Conservation (phyloP, 2,113 vertebrate species). For the Fregetta grallaria region DNA sequence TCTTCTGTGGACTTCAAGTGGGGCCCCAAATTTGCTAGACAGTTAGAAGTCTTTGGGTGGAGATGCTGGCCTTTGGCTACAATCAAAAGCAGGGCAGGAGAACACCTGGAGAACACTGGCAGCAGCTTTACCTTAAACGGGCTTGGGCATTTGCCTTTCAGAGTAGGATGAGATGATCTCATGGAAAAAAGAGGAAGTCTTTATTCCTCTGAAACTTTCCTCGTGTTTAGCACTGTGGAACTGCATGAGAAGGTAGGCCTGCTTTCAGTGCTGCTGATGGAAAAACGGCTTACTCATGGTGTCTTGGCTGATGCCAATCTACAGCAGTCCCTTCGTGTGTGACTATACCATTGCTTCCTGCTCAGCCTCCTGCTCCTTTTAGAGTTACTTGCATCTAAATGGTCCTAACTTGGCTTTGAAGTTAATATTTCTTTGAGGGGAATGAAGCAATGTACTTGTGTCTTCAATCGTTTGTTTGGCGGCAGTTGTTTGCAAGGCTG, state of each 20-base stretch:
- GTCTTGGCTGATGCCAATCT: neutral
- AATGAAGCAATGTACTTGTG: neutral
- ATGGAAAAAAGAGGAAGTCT: neutral
- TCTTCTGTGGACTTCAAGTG: neutral
- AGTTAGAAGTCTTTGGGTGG: neutral
- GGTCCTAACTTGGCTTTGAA: conserved; percentile 9
- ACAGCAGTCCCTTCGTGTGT: neutral
- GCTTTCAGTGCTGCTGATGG: neutral
- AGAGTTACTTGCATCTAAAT: conserved; percentile 12
- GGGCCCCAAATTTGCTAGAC: neutral
- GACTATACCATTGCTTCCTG: neutral
- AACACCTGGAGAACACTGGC: neutral
- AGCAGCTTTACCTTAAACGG: neutral
- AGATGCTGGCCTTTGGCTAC: neutral
- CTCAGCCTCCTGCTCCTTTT: neutral
- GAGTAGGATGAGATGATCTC: neutral
- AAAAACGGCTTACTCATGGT: rapidly evolving
- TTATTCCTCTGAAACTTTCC: neutral
- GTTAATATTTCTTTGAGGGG: conserved; percentile 15
- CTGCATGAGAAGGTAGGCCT: neutral
- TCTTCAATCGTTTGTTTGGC: neutral
- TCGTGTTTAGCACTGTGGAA: neutral
- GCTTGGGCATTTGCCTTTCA: neutral
- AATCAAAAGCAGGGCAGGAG: neutral
- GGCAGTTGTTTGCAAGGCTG: neutral